phyloP scores from a whole-genome alignment of 2,797 vertebrate genomes.

The Aulostomus chinensis region DNA sequence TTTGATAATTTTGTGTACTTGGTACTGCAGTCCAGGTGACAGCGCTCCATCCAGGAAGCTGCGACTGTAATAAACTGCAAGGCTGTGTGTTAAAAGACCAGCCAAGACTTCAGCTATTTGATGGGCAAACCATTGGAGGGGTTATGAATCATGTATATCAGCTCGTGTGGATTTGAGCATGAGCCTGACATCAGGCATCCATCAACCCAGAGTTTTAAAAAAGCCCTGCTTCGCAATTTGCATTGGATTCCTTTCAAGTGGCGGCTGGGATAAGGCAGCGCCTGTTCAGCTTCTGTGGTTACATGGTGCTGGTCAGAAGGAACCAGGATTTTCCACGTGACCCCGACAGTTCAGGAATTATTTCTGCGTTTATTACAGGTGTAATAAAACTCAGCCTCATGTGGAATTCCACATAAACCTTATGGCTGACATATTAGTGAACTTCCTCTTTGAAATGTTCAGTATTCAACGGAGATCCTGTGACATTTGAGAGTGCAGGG shows the following conservation, averaged over 20 bases:
- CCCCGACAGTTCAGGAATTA: constrained; percentile 37
- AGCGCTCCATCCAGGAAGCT: no score
- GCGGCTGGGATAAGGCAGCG: constrained; percentile 56
- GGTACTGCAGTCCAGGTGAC: no score
- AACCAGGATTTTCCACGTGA: constrained; percentile 54
- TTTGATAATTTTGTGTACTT: no score
- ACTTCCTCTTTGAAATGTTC: constrained; percentile 46
- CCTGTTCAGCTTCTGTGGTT: constrained; percentile 60
- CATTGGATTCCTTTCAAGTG: constrained; percentile 59
- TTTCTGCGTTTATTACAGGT: constrained; percentile 61
- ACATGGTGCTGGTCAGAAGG: constrained; percentile 18
- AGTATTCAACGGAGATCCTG: constrained; percentile 35
- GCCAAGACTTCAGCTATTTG: constrained; percentile 30
- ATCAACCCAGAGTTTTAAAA: constrained; percentile 52
- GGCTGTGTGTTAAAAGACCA: constrained; percentile 1
- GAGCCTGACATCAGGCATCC: constrained; percentile 54
- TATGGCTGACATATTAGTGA: constrained; percentile 32
- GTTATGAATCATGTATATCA: constrained; percentile 44
- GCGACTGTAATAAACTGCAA: constrained; percentile 25
- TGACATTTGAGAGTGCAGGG: constrained; percentile 28
- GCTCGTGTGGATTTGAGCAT: constrained; percentile 41
- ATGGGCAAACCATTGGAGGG: constrained; percentile 39
- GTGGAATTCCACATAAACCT: constrained; percentile 28
- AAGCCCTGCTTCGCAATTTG: constrained; percentile 46
- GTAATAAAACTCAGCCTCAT: constrained; percentile 48